phyloP scores from a whole-genome alignment of 2,797 vertebrate species.

The Lemur catta region DNA sequence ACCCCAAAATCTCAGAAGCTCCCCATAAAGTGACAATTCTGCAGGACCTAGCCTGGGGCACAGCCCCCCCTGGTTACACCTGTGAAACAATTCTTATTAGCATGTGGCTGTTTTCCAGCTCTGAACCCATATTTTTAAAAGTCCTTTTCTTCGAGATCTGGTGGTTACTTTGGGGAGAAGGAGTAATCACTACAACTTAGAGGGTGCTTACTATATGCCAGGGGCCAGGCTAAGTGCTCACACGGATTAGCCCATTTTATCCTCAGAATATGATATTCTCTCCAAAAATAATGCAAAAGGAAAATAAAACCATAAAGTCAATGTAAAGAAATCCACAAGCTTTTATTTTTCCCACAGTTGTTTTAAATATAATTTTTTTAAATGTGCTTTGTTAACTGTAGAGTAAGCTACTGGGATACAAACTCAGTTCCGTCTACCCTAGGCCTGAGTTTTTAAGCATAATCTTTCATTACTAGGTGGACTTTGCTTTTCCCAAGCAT shows the following conservation, averaged over 20 bases:
- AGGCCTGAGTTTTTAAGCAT: neutral
- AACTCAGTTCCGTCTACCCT: neutral
- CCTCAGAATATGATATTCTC: neutral
- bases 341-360: neutral
- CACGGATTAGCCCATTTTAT: neutral
- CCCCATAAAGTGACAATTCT: neutral
- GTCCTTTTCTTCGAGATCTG: neutral
- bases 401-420: neutral
- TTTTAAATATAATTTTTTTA: neutral
- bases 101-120: neutral
- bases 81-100: neutral
- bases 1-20: neutral
- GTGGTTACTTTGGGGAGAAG: neutral
- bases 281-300: slow-evolving; percentile 7
- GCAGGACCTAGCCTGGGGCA: neutral
- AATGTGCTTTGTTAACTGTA: neutral
- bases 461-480: neutral
- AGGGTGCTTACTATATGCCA: neutral
- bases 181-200: neutral
- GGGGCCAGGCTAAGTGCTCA: neutral
- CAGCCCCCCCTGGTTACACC: neutral
- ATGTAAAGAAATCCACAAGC: neutral
- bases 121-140: neutral
- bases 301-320: neutral
- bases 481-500: neutral